A percentile compares a stretch with the other conserved stretches of the same genome.
These are phyloP conservation scores for Varanus salvator DNA, from an alignment of 2,113 vertebrate species.

Conservation along the genomic window DNA sequence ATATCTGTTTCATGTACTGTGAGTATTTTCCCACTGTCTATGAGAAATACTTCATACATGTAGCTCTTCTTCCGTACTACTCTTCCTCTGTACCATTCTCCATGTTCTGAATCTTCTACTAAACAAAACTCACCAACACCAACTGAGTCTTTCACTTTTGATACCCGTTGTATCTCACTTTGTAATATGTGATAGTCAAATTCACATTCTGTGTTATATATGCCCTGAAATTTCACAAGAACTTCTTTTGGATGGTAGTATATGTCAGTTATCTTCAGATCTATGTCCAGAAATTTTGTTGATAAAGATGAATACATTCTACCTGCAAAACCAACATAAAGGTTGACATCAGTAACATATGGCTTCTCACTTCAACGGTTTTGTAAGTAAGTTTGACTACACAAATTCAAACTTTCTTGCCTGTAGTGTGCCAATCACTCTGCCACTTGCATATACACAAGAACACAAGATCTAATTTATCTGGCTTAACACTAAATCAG, in stretches of 20 bases:
- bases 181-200: slow-evolving; percentile 90
- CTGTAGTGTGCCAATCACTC: background rate
- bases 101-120: slow-evolving; percentile 82
- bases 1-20: slow-evolving; percentile 74
- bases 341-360: slow-evolving; percentile 7
- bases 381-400: background rate
- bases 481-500: background rate
- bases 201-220: slow-evolving; percentile 77
- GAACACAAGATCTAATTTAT: background rate
- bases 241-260: slow-evolving; percentile 83
- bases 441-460: background rate
- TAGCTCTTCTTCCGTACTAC: slow-evolving; percentile 77
- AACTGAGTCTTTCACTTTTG: slow-evolving; percentile 77
- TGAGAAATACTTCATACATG: slow-evolving; percentile 81
- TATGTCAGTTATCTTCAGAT: slow-evolving; percentile 84
- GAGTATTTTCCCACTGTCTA: slow-evolving; percentile 85
- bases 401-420: background rate
- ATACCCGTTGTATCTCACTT: slow-evolving; percentile 83
- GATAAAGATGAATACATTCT: slow-evolving; percentile 68
- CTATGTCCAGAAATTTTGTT: slow-evolving; percentile 72
- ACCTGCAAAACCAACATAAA: slow-evolving; percentile 77
- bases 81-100: slow-evolving; percentile 90
- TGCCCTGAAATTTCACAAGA: slow-evolving; percentile 88
- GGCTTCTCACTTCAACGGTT: background rate
- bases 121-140: slow-evolving; percentile 84